A percentile compares a stretch with the other conserved stretches of the same genome.
phyloP scores from a whole-genome alignment of 2,888 invertebrate genomes.

The Galeruca laticollis region DNA sequence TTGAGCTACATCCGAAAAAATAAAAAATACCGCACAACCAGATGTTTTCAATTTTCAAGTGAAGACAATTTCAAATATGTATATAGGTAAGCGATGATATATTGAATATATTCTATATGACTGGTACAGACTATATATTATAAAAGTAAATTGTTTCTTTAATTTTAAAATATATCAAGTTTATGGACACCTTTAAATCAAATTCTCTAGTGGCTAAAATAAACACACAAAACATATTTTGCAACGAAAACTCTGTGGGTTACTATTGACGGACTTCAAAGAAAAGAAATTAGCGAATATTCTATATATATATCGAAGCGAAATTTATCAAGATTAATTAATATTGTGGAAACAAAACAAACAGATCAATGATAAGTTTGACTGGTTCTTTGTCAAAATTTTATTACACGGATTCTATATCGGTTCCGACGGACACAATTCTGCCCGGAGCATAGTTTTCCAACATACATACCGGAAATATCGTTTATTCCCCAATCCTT shows the following conservation, averaged over 20 bases:
- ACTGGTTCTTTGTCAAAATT: constrained; percentile 11
- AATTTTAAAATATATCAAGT: not conserved
- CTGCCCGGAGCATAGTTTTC: not conserved
- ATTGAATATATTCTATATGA: not conserved
- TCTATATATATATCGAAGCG: not conserved
- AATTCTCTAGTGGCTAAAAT: not conserved
- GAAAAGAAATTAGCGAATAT: not conserved
- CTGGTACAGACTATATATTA: not conserved
- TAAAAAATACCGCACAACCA: no score
- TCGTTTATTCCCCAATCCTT: not conserved
- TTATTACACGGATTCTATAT: not conserved
- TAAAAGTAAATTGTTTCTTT: not conserved
- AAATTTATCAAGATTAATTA: constrained; percentile 14
- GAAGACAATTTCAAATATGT: no score
- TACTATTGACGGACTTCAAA: not conserved
- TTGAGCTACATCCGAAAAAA: no score
- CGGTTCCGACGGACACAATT: constrained; percentile 13
- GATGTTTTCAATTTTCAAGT: no score
- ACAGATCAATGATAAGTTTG: not conserved
- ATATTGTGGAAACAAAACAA: constrained; percentile 9
- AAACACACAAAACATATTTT: not conserved
- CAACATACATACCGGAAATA: not conserved
- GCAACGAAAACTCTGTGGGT: not conserved
- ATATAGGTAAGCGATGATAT: no score
- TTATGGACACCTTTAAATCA: not conserved